Evolutionary conservation across 2,113 vertebrate genomes (phyloP), one percentile per base, ranked within the genome.

Genomic region (Porphyrio hochstetteri): DNA sequence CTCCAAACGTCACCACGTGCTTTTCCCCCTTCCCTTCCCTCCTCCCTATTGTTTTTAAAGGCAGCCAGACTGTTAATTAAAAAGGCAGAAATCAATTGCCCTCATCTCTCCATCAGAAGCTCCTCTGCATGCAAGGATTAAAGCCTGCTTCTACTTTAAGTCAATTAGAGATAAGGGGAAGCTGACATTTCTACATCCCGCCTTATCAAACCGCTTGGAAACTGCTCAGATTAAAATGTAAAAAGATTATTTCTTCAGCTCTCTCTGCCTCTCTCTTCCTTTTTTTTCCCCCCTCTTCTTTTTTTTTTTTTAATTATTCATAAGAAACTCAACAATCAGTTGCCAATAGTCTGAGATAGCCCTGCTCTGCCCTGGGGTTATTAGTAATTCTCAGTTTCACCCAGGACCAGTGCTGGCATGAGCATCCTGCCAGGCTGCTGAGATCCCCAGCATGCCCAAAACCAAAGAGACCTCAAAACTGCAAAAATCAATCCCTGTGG

Each of bases 81-180:
- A 98, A 97, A 98, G 92, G 77, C 84, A 93, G 97, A 92, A 98
- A 98, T 98, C 98, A 98, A 97, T 98, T 96, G 97, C 91, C 97
- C 97, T 97, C 98, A 98, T 98, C 97, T 98, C 94, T 92, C 94
- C 94, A 95, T 97, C 97, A 96, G 81, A 95, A 97, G 97, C 97
- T 97, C 92, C 98, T 98, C 96, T 93, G 97, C 98, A 97, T 97
- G 97, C 96, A 95, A 86, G 98, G 98, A 98, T 98, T 98, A 98
- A 97, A 97, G 97, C n/a, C 35, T 82, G 88, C 96, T 94, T 95
- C 97, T 96, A 97, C 96, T 97, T 96, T 97, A 97, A 98, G 98
- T 98, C 98, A 98, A 98, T 98, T 98, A 98, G 96, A 98, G 98
- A 98, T 98, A 98, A 98, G 97, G 97, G 88, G 97, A 95, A 94